Percentiles rank a stretch among this genome's conserved stretches.
Evolutionary conservation across 53 echinoderm and acorn worm genomes (phyloP).

Genomic region (Mesocentrotus franciscanus): DNA sequence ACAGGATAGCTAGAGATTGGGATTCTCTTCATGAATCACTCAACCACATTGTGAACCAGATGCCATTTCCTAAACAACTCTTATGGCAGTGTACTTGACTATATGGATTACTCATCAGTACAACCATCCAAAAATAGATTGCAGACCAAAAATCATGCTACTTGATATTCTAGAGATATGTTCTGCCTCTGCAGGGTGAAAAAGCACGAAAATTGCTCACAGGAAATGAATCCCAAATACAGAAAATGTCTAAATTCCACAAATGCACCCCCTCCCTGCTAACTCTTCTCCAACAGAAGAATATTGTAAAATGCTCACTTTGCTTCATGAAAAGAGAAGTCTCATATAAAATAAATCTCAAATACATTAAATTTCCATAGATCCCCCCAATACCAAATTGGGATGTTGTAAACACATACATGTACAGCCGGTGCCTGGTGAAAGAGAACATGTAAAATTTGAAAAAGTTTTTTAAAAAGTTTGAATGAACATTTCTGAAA

Average conservation of each 20-base stretch:
- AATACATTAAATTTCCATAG: background rate
- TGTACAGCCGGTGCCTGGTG: too few relatives aligned
- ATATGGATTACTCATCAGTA: slow-evolving; percentile 29
- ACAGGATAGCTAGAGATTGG: background rate
- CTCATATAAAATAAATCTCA: background rate
- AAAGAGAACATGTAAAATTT: too few relatives aligned
- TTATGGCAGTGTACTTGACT: background rate
- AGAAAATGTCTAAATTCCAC: background rate
- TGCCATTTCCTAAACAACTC: slow-evolving; percentile 1
- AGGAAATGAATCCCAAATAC: slow-evolving; percentile 34
- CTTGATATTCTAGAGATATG: background rate
- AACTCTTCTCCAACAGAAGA: background rate
- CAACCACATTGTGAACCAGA: slow-evolving; percentile 36
- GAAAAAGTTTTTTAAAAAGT: too few relatives aligned
- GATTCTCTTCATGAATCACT: background rate
- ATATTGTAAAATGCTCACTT: background rate
- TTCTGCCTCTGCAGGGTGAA: background rate
- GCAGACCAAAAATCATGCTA: slow-evolving; percentile 18
- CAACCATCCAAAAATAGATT: slow-evolving; percentile 1
- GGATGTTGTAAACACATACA: too few relatives aligned
- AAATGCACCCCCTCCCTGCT: background rate
- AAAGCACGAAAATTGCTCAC: background rate
- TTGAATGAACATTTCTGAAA: too few relatives aligned
- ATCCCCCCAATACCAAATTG: too few relatives aligned
- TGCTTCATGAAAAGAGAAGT: background rate